A percentile compares a stretch with the other conserved stretches of the same genome.
phyloP scores from a whole-genome alignment of 2,888 invertebrate genomes.

The Oithona nana region DNA sequence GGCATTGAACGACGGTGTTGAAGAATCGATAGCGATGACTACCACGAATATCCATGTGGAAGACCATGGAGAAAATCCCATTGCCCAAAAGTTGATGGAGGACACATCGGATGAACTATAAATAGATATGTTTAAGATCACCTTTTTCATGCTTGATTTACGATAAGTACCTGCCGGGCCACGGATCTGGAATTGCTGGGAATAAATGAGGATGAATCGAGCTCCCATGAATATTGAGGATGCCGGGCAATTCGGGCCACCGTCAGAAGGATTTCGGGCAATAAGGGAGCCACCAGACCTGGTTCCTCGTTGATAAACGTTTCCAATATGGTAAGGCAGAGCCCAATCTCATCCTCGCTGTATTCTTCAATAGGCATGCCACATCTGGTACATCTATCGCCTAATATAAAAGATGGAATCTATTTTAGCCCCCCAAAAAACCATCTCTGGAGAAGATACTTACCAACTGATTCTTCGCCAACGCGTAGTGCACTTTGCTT shows the following conservation, averaged over 20 bases:
- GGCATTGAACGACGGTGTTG: slow-evolving; percentile 75
- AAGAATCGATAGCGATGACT: slow-evolving; percentile 43
- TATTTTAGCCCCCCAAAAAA: no score
- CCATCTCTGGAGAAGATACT: no score
- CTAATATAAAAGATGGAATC: no score
- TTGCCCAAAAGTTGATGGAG: slow-evolving; percentile 91
- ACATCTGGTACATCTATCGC: slow-evolving; percentile 61
- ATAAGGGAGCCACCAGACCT: slow-evolving; percentile 70
- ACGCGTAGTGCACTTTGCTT: slow-evolving; percentile 43
- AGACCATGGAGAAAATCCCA: slow-evolving; percentile 87
- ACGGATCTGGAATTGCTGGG: slow-evolving; percentile 89
- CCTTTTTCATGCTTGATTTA: background rate
- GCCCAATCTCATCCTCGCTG: slow-evolving; percentile 86
- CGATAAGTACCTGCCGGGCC: slow-evolving; percentile 36
- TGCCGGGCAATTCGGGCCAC: slow-evolving; percentile 53
- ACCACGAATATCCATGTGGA: slow-evolving; percentile 28
- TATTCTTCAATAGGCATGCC: slow-evolving; percentile 73
- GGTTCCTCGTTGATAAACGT: slow-evolving; percentile 95
- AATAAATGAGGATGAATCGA: slow-evolving; percentile 62
- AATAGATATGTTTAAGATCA: background rate
- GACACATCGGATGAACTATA: slow-evolving; percentile 83
- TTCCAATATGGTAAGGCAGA: slow-evolving; percentile 77
- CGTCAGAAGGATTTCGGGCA: slow-evolving; percentile 72
- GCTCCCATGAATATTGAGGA: slow-evolving; percentile 71
- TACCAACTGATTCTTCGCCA: slow-evolving; percentile 36